Percentiles rank a stretch among this genome's conserved stretches.
These are phyloP conservation scores for Allobates femoralis DNA, from an alignment of 2,797 vertebrate species.

Conservation along the genomic window DNA sequence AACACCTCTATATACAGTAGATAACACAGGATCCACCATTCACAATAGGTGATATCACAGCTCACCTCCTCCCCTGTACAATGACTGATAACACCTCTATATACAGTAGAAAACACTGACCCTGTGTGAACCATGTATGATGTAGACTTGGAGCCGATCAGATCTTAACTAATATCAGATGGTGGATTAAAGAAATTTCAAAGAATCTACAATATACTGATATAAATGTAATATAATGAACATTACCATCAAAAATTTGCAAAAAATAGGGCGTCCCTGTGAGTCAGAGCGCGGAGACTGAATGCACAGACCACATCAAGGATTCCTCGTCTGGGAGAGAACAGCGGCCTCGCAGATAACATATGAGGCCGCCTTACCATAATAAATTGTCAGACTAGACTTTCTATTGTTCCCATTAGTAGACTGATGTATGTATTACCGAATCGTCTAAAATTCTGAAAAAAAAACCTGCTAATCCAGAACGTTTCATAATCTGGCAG, in stretches of 20 bases:
- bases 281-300: slow-evolving; percentile 18
- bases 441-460: neutral
- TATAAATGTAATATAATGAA: neutral
- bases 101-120: neutral
- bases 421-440: neutral
- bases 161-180: neutral
- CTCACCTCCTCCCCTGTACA: no score
- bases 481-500: neutral
- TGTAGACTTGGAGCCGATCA: neutral
- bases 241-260: neutral
- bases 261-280: neutral
- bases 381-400: slow-evolving; percentile 24
- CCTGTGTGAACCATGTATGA: no score
- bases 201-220: neutral
- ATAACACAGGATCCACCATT: no score
- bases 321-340: slow-evolving; percentile 8
- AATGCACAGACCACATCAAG: slow-evolving; percentile 29
- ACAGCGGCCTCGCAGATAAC: slow-evolving; percentile 28
- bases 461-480: neutral
- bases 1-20: no score
- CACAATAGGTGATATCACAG: no score
- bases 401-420: neutral
- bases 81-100: no score
- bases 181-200: neutral
- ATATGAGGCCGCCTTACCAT: slow-evolving; percentile 5